These are phyloP conservation scores for Epicampocera succincta DNA, from an alignment of 2,888 invertebrate genomes.

Conservation along the genomic window DNA sequence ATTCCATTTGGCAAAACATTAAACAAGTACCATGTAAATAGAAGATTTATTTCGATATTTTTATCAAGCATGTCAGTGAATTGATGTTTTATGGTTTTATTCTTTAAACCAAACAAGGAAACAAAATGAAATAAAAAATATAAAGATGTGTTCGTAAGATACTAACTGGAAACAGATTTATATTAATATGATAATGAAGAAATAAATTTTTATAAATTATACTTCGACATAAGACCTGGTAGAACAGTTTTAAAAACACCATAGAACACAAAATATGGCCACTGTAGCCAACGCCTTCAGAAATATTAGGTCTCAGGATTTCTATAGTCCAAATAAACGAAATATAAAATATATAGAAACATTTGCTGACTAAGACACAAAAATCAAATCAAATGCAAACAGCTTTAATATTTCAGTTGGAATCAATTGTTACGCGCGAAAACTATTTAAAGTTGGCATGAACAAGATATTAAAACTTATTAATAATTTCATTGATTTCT, in stretches of 20 bases:
- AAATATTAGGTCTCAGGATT: too few species aligned
- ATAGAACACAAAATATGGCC: too few species aligned
- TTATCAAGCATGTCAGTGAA: conserved; percentile 23
- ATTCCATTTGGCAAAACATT: conserved; percentile 32
- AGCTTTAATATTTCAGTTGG: too few species aligned
- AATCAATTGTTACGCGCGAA: too few species aligned
- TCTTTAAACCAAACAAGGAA: conserved; percentile 10
- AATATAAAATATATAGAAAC: too few species aligned
- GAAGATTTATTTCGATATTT: conserved; percentile 46
- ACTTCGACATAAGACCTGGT: neutral
- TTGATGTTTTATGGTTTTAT: conserved; percentile 33
- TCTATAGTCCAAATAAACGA: too few species aligned
- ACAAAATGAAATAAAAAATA: neutral
- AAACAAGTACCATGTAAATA: conserved; percentile 39
- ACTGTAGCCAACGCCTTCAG: too few species aligned
- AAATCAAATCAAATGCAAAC: too few species aligned
- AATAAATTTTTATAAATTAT: neutral
- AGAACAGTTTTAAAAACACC: neutral
- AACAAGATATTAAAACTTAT: too few species aligned
- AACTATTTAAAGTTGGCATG: too few species aligned
- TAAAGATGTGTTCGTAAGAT: neutral
- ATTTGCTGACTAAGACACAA: too few species aligned
- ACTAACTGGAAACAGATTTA: conserved; percentile 18
- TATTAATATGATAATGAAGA: neutral
- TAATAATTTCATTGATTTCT: too few species aligned